Percentiles rank a stretch among this genome's conserved stretches.
These are phyloP conservation scores for Spialia ferax DNA, from an alignment of 2,888 invertebrate species.

Conservation along the genomic window DNA sequence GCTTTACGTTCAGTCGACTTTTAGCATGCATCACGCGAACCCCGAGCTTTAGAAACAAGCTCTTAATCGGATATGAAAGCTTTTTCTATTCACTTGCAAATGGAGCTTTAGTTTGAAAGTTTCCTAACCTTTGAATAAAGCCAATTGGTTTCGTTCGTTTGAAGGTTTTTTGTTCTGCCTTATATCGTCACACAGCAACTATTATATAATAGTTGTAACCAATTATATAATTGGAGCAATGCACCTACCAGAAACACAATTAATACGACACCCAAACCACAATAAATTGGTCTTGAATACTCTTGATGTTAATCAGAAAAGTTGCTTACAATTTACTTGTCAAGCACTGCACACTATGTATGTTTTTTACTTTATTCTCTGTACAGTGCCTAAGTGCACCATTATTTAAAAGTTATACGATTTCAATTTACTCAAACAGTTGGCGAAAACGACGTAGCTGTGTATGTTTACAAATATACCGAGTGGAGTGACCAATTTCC, in stretches of 20 bases:
- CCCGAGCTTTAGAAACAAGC: slow-evolving; percentile 27
- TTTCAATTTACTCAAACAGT: background rate
- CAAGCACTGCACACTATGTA: too few relatives aligned
- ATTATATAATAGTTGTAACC: too few relatives aligned
- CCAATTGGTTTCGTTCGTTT: slow-evolving; percentile 22
- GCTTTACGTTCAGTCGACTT: slow-evolving; percentile 17
- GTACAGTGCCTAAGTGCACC: background rate
- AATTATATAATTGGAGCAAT: slow-evolving; percentile 7
- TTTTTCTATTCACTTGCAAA: slow-evolving; percentile 30
- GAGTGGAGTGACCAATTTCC: slow-evolving; percentile 11
- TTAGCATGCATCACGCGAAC: slow-evolving; percentile 22
- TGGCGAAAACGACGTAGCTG: background rate
- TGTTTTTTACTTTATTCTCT: too few relatives aligned
- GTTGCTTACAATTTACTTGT: slow-evolving; percentile 8
- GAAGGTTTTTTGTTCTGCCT: slow-evolving; percentile 1
- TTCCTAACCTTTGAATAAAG: slow-evolving; percentile 23
- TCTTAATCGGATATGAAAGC: slow-evolving; percentile 32
- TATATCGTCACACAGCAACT: background rate
- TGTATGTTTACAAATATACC: background rate
- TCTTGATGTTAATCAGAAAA: slow-evolving; percentile 21
- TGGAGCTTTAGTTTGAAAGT: slow-evolving; percentile 28
- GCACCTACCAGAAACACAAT: slow-evolving; percentile 10
- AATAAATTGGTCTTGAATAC: background rate
- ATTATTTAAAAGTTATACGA: background rate
- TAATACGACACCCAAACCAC: background rate